Evolutionary conservation across 2,113 vertebrate genomes (phyloP).

Genomic region (Arothron firmamentum): DNA sequence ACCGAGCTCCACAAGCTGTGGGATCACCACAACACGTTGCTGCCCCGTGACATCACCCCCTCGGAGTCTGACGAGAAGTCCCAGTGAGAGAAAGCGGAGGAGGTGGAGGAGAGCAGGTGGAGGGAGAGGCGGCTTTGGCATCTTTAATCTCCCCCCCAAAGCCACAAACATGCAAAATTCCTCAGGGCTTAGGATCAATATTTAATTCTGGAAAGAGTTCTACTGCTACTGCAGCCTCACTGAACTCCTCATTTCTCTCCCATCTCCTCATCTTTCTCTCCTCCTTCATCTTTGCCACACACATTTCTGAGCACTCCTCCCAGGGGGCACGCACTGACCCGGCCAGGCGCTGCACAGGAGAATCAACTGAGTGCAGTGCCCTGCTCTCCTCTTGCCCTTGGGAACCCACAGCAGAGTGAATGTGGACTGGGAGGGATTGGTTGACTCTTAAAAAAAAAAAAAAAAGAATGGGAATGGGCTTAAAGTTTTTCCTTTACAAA

Average conservation of each 20-base stretch:
- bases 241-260: conserved; percentile 21
- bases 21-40: conserved; percentile 83
- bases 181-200: conserved; percentile 57
- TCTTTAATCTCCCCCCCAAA: conserved; percentile 40
- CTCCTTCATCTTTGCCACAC: conserved; percentile 2
- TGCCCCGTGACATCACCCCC: conserved; percentile 82
- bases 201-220: conserved; percentile 44
- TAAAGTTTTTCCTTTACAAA: conserved; percentile 22
- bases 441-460: background rate
- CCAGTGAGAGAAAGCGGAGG: conserved; percentile 60
- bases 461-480: conserved; percentile 13
- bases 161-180: conserved; percentile 43
- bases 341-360: conserved; percentile 36
- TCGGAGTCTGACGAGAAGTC: conserved; percentile 84
- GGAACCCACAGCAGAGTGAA: conserved; percentile 32
- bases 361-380: conserved; percentile 19
- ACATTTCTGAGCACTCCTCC: conserved; percentile 7
- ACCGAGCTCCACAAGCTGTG: conserved; percentile 91
- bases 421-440: conserved; percentile 21
- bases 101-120: conserved; percentile 4
- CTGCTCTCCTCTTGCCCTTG: conserved; percentile 38
- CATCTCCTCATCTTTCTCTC: conserved; percentile 25
- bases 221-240: conserved; percentile 28
- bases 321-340: conserved; percentile 44
- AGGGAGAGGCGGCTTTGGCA: conserved; percentile 8